Conservation (phyloP, 2,113 vertebrate species). For the Calonectris borealis region DNA sequence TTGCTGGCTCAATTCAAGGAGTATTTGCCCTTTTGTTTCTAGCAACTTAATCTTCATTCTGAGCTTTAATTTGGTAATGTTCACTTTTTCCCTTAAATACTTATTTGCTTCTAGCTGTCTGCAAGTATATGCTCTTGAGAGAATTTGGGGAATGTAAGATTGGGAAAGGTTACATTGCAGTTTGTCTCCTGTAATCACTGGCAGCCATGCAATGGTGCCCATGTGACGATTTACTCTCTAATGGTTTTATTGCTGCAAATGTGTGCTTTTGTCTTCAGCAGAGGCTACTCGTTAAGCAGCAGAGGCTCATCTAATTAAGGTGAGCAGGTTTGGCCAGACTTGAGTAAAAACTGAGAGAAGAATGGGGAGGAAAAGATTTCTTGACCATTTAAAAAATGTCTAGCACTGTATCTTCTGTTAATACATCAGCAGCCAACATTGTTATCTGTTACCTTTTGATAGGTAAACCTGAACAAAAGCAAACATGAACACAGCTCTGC, state of each 20-base stretch:
- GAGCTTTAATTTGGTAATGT: background rate
- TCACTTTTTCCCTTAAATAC: background rate
- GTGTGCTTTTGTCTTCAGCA: background rate
- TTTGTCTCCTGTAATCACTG: background rate
- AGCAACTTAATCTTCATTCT: background rate
- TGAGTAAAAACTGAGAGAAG: background rate
- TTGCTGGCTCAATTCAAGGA: background rate
- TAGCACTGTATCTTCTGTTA: background rate
- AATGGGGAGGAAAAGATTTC: background rate
- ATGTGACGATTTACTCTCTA: background rate
- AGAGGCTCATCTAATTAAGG: background rate
- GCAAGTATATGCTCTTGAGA: background rate
- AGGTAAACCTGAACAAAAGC: conserved; percentile 42
- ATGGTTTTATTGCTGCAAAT: background rate
- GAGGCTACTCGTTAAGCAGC: background rate
- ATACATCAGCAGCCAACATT: background rate
- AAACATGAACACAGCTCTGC: conserved; percentile 7
- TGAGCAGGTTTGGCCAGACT: background rate
- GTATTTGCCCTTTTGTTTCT: background rate
- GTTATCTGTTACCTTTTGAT: conserved; percentile 54
- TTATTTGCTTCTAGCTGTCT: background rate
- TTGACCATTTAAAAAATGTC: background rate
- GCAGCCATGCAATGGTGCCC: background rate
- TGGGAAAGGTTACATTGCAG: background rate
- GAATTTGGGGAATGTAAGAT: background rate